phyloP scores from a whole-genome alignment of 2,797 vertebrate genomes.

The Gadopsis marmoratus region DNA sequence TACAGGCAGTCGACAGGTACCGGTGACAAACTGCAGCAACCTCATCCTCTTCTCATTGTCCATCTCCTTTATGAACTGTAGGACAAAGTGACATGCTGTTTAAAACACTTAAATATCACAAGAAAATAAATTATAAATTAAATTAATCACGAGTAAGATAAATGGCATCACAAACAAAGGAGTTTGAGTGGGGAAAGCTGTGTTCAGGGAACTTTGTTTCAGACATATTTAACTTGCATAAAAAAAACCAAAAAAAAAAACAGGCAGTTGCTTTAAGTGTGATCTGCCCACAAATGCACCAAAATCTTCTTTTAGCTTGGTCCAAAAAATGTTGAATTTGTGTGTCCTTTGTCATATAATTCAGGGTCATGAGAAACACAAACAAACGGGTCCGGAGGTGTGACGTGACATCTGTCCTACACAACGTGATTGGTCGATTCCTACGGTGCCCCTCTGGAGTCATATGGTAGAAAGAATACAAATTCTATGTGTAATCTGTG shows the following conservation, averaged over 20 bases:
- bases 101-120: not conserved
- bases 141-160: not conserved
- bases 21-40: slow-evolving; percentile 97
- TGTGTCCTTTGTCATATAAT: too few relatives aligned
- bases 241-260: not conserved
- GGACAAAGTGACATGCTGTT: not conserved
- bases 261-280: not conserved
- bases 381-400: too few relatives aligned
- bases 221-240: not conserved
- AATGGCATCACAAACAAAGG: not conserved
- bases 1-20: slow-evolving; percentile 95
- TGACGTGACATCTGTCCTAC: too few relatives aligned
- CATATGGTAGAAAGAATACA: too few relatives aligned
- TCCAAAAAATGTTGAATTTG: too few relatives aligned
- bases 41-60: slow-evolving; percentile 98
- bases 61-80: slow-evolving; percentile 90
- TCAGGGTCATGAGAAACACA: too few relatives aligned
- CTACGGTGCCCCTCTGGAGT: too few relatives aligned
- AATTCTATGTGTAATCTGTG: too few relatives aligned
- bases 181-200: not conserved
- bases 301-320: not conserved
- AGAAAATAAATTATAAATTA: not conserved
- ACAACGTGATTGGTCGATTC: too few relatives aligned
- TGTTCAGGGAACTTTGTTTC: not conserved
- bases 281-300: not conserved